A percentile compares a stretch with the other conserved stretches of the same genome.
These are phyloP conservation scores for Mnemiopsis leidyi DNA, from an alignment of 37 sponge, comb jelly and placozoan species.

Conservation along the genomic window DNA sequence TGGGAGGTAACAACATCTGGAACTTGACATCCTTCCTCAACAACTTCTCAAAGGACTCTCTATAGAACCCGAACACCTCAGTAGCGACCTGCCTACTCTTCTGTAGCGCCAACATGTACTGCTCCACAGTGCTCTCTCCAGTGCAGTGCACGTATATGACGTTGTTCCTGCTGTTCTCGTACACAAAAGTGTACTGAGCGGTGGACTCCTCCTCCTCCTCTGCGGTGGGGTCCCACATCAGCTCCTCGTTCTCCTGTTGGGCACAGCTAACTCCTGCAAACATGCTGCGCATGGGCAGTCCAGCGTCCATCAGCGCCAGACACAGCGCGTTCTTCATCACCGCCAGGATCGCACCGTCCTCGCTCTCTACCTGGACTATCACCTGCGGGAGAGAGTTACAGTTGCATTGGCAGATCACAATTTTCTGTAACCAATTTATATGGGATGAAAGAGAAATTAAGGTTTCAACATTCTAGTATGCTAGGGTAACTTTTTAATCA, in stretches of 20 bases:
- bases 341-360: constrained; percentile 74
- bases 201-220: constrained; percentile 42
- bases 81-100: constrained; percentile 36
- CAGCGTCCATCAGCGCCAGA: constrained; percentile 79
- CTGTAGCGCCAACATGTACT: constrained; percentile 14
- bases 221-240: constrained; percentile 70
- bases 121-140: constrained; percentile 33
- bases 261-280: constrained; percentile 76
- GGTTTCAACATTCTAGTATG: no score
- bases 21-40: constrained; percentile 59
- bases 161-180: background rate
- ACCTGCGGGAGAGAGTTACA: no score
- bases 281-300: constrained; percentile 72
- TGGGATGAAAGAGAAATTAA: no score
- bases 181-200: constrained; percentile 14
- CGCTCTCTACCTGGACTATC: constrained; percentile 73
- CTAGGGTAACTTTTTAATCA: no score
- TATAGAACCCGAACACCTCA: constrained; percentile 22
- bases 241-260: constrained; percentile 61
- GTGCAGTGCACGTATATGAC: background rate
- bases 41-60: constrained; percentile 59
- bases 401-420: no score
- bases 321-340: constrained; percentile 74
- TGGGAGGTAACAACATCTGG: constrained; percentile 26
- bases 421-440: no score